Percentiles rank a stretch among this genome's conserved stretches.
Evolutionary conservation across 2,888 invertebrate species (phyloP).

Genomic region (Pediacus dermestoides): DNA sequence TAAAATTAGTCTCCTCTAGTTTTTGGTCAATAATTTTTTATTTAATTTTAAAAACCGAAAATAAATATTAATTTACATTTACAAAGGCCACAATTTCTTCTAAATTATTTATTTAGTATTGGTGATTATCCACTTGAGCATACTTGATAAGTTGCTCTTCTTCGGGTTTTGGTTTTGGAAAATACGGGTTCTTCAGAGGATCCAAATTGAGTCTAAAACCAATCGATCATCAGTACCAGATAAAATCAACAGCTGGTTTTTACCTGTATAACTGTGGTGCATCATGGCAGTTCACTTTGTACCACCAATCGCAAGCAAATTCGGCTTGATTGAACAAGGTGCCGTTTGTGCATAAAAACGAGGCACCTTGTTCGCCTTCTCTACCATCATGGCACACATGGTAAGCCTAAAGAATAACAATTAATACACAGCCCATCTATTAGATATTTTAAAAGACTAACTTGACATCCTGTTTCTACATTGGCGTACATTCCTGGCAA

Average conservation of each 20-base stretch:
- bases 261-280: conserved; percentile 73
- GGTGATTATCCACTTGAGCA: conserved; percentile 13
- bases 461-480: conserved; percentile 83
- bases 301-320: conserved; percentile 90
- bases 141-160: conserved; percentile 37
- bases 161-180: conserved; percentile 67
- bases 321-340: conserved; percentile 83
- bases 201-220: conserved; percentile 70
- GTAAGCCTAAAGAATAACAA: conserved; percentile 63
- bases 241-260: conserved; percentile 31
- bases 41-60: too few species aligned
- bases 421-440: too few species aligned
- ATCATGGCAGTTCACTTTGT: conserved; percentile 79
- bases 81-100: conserved; percentile 5
- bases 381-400: conserved; percentile 85
- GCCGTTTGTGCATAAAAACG: conserved; percentile 82
- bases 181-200: conserved; percentile 75
- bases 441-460: too few species aligned
- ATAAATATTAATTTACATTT: not conserved
- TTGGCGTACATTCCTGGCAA: conserved; percentile 89
- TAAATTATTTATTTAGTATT: conserved; percentile 4
- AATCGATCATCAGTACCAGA: not conserved
- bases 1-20: too few species aligned
- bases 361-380: conserved; percentile 78
- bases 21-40: too few species aligned